Conservation (phyloP, 2,113 vertebrate genomes). For the Colistium nudipinnis region DNA sequence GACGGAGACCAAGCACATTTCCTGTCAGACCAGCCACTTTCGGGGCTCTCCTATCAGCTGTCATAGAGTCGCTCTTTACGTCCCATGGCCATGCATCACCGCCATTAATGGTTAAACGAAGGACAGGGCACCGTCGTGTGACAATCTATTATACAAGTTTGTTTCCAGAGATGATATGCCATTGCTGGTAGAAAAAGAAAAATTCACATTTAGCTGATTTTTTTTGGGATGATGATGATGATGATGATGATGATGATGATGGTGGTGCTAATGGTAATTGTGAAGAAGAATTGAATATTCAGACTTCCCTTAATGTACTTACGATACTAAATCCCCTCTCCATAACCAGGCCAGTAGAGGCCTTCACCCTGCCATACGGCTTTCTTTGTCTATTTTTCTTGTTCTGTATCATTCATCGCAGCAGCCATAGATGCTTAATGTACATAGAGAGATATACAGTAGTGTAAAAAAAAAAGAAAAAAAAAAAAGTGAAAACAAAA, state of each 20-base stretch:
- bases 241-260: constrained; percentile 51
- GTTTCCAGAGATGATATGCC: constrained; percentile 24
- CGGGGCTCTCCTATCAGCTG: constrained; percentile 36
- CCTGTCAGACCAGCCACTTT: constrained; percentile 45
- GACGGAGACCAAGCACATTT: constrained; percentile 76
- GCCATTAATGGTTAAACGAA: constrained; percentile 16
- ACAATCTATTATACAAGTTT: constrained; percentile 46
- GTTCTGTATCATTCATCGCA: constrained; percentile 64
- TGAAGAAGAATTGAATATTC: constrained; percentile 48
- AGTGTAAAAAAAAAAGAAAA: constrained; percentile 36
- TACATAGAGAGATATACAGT: constrained; percentile 72
- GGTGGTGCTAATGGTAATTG: constrained; percentile 54
- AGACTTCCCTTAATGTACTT: constrained; percentile 63
- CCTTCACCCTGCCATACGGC: constrained; percentile 34
- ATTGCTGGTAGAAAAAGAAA: constrained; percentile 18
- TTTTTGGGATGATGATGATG: constrained; percentile 48
- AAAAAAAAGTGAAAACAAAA: constrained; percentile 41
- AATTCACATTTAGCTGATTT: constrained; percentile 28
- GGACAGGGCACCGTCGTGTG: constrained; percentile 31
- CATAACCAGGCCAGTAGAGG: constrained; percentile 37
- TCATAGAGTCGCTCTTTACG: constrained; percentile 36
- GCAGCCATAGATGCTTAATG: constrained; percentile 66
- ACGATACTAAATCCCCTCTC: constrained; percentile 30
- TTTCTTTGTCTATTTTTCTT: constrained; percentile 48
- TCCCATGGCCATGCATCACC: constrained; percentile 31